A percentile compares a stretch with the other conserved stretches of the same genome.
Evolutionary conservation across 2,113 vertebrate species (phyloP).

Genomic region (Cervus canadensis): DNA sequence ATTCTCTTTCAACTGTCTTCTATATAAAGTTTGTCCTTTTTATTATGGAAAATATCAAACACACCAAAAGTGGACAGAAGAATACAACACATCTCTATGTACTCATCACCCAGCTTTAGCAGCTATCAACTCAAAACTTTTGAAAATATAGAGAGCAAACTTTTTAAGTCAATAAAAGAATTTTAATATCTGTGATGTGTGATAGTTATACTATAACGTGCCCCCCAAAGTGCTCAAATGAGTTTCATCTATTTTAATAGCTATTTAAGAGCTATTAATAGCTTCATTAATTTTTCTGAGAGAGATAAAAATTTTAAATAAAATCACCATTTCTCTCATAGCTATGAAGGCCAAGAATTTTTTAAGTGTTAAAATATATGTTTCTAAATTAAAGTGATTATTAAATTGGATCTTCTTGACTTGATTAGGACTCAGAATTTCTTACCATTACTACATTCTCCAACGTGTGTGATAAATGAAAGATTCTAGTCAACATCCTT

Average conservation of each 20-base stretch:
- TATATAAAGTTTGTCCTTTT: not conserved
- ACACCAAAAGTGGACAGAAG: not conserved
- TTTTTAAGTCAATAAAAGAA: not conserved
- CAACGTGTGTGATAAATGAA: not conserved
- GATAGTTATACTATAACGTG: not conserved
- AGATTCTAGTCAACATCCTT: not conserved
- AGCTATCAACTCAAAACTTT: not conserved
- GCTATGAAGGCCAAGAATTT: not conserved
- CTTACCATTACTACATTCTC: not conserved
- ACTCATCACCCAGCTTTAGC: not conserved
- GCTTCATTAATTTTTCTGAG: not conserved
- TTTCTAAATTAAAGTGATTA: slow-evolving; percentile 37
- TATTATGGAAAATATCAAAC: not conserved
- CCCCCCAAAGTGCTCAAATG: not conserved
- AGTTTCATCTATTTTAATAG: not conserved
- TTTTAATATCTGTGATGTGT: not conserved
- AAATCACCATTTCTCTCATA: not conserved
- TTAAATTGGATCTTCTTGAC: not conserved
- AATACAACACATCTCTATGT: not conserved
- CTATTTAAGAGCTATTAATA: not conserved
- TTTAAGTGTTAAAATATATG: not conserved
- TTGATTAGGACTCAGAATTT: not conserved
- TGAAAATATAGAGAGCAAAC: not conserved
- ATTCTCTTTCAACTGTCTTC: not conserved
- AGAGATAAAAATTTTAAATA: slow-evolving; percentile 12